Conservation (phyloP, 2,113 vertebrate species). For the Trichechus manatus region DNA sequence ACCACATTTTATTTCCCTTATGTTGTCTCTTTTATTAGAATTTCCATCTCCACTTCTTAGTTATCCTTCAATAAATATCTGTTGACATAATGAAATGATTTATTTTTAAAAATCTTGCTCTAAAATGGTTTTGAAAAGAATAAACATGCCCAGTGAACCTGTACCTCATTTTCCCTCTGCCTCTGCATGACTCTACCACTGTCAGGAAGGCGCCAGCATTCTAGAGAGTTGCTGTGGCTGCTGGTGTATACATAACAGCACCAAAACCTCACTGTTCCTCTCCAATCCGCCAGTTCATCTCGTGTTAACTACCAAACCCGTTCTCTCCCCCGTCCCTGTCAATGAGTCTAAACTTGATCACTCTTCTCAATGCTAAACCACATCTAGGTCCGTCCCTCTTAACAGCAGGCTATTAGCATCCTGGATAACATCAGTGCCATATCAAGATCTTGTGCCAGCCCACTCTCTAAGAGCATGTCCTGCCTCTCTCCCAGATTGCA, state of each 20-base stretch:
- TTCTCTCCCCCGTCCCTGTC: neutral
- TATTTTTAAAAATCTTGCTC: neutral
- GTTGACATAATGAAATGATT: neutral
- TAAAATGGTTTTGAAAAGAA: neutral
- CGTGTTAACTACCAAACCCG: neutral
- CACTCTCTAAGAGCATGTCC: neutral
- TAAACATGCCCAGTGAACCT: neutral
- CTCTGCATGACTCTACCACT: neutral
- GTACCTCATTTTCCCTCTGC: neutral
- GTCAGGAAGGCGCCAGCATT: neutral
- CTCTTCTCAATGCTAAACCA: neutral
- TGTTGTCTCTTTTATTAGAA: neutral
- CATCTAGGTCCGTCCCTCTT: neutral
- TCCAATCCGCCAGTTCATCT: neutral
- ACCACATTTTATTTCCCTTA: neutral
- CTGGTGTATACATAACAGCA: rapidly evolving
- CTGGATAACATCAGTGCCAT: neutral
- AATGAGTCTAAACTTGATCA: neutral
- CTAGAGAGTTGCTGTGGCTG: neutral
- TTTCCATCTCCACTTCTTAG: neutral
- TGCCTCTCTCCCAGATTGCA: neutral
- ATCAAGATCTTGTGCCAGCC: neutral
- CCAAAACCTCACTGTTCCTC: neutral
- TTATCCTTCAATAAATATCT: neutral
- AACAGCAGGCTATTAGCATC: neutral